Conservation (phyloP, 2,888 invertebrate species). For the Aphodius granarius region DNA sequence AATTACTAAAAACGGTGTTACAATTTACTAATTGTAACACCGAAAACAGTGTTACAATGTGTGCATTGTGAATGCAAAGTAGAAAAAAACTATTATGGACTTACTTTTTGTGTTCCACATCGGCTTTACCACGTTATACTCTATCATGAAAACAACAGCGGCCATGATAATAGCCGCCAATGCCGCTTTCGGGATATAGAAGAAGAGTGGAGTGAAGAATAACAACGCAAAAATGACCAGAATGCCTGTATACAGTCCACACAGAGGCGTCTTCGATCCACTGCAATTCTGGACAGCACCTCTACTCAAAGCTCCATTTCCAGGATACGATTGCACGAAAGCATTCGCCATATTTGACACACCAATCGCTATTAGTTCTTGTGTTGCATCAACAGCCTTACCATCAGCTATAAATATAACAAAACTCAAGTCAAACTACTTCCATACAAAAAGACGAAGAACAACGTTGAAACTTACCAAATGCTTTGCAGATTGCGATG, state of each 20-base stretch:
- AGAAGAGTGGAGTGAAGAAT: conserved; percentile 87
- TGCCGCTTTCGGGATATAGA: conserved; percentile 81
- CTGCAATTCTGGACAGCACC: conserved; percentile 89
- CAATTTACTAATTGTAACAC: no score
- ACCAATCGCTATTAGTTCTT: conserved; percentile 87
- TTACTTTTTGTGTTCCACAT: conserved; percentile 90
- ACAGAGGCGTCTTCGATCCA: conserved; percentile 84
- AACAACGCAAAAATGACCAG: conserved; percentile 82
- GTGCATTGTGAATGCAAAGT: neutral
- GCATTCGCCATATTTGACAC: conserved; percentile 80
- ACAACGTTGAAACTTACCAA: conserved; percentile 73
- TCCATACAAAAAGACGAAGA: no score
- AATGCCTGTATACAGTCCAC: conserved; percentile 78
- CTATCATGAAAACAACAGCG: conserved; percentile 90
- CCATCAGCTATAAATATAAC: conserved; percentile 70
- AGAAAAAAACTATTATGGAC: conserved; percentile 42
- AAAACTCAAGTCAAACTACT: no score
- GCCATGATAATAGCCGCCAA: conserved; percentile 90
- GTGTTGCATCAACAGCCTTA: conserved; percentile 84
- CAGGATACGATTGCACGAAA: conserved; percentile 85
- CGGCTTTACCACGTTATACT: conserved; percentile 80
- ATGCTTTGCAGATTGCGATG: conserved; percentile 92
- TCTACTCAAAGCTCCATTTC: conserved; percentile 81
- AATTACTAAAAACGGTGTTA: no score
- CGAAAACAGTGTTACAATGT: neutral